Base-by-base conservation (phyloP, 2,797 vertebrate genomes). In the Chaunax sp. region DNA sequence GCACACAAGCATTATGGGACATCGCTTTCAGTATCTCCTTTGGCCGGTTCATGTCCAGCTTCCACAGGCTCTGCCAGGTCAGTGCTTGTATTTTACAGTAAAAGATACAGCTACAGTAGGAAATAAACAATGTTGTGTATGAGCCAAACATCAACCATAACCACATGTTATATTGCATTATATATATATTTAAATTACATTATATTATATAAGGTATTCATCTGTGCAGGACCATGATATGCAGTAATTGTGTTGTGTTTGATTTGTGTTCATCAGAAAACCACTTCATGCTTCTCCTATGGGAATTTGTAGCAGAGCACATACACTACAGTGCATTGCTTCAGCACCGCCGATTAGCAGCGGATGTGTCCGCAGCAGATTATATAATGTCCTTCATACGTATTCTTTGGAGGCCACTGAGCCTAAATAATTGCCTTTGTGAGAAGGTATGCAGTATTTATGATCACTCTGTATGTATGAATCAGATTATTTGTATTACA, bases 41-140 rank as follows among this genome's bases (percentile, higher is more conserved):
- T 0, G 0, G 35, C 63, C 76, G 80, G 84, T 86, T 75, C 85
- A 90, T 87, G 67, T 76, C 81, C 53, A 44, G 56, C 59, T 61
- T 82, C 69, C 52, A 63, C 68, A 78, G 87, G 43, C 72, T 75
- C 45, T 78, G 67, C 61, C 76, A 40, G 19, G 87, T 81, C 83
- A 88, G 67, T 6, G 37, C 57, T 86, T 72, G 52, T 53, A 47
- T 67, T 65, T 23, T 52, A 71, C 26, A 25, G 47, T 47, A 52
- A 78, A 57, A 63, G 62, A 80, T 72, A 35, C 7, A 35, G 8
- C 53, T 52, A 58, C 59, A 33, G 55, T 12, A 49, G 66, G 41
- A 58, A 69, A 49, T 65, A 50, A 18, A 20, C 0, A 0, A 41
- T 16, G 33, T 41, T 26, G 37, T 35, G 1, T 26, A 12, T 22